These are phyloP conservation scores for Odontesthes bonariensis DNA, from an alignment of 2,113 vertebrate genomes.

Conservation along the genomic window DNA sequence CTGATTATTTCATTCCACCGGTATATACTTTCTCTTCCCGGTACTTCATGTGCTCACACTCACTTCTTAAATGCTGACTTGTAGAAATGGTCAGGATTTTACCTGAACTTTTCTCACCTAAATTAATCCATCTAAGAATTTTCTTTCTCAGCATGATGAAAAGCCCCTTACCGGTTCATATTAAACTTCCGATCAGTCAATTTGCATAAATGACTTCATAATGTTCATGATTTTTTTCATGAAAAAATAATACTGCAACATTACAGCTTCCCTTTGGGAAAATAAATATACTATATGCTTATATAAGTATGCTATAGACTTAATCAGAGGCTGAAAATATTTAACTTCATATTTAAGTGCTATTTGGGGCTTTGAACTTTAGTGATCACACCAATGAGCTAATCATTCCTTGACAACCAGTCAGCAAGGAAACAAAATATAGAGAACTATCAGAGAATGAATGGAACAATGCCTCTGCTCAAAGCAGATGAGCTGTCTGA, in stretches of 20 bases:
- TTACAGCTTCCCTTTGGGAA: no score
- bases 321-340: no score
- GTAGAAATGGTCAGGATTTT: no score
- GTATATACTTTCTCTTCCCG: neutral
- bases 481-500: conserved; percentile 43
- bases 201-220: conserved; percentile 50
- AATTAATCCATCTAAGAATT: conserved; percentile 5
- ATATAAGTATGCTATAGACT: no score
- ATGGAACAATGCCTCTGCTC: conserved; percentile 8
- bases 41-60: neutral
- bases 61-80: conserved; percentile 3
- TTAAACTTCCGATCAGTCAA: conserved; percentile 15
- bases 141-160: neutral
- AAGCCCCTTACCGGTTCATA: neutral
- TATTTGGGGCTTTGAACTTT: no score
- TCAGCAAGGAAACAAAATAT: conserved; percentile 9
- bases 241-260: no score
- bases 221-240: no score
- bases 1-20: conserved; percentile 26
- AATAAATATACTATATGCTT: no score
- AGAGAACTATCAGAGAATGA: conserved; percentile 2
- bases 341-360: no score
- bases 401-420: conserved; percentile 1
- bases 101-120: no score
- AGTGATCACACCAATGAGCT: neutral